Conservation (phyloP, 2,797 vertebrate species). For the Helarctos malayanus region DNA sequence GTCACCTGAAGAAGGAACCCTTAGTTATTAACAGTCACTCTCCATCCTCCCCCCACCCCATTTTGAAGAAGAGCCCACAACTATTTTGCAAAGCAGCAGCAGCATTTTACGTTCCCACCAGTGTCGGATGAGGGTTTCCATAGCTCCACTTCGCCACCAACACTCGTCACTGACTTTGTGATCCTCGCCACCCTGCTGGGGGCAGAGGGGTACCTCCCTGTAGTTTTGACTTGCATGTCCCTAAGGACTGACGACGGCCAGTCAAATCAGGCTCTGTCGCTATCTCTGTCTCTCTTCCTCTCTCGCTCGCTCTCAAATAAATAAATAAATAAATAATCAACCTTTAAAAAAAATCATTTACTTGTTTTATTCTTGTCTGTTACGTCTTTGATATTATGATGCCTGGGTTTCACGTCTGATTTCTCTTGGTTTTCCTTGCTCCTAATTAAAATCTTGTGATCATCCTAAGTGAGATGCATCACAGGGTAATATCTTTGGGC, state of each 20-base stretch:
- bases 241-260: not conserved
- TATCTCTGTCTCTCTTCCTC: not conserved
- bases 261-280: not conserved
- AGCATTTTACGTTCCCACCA: not conserved
- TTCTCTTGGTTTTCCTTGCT: conserved; percentile 39
- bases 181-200: not conserved
- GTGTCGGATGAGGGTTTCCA: not conserved
- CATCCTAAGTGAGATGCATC: not conserved
- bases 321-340: not conserved
- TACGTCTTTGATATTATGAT: not conserved
- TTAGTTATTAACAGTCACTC: conserved; percentile 12
- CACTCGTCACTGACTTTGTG: not conserved
- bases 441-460: not conserved
- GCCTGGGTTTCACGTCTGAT: not conserved
- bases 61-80: conserved; percentile 8
- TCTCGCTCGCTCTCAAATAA: not conserved
- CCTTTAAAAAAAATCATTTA: not conserved
- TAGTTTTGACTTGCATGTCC: not conserved
- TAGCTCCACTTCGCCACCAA: not conserved
- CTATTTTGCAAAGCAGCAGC: not conserved
- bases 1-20: not conserved
- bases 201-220: not conserved
- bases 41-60: not conserved
- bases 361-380: not conserved
- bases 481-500: not conserved